These are phyloP conservation scores for Cryptotermes secundus DNA, from an alignment of 1,140 invertebrate species.

Conservation along the genomic window DNA sequence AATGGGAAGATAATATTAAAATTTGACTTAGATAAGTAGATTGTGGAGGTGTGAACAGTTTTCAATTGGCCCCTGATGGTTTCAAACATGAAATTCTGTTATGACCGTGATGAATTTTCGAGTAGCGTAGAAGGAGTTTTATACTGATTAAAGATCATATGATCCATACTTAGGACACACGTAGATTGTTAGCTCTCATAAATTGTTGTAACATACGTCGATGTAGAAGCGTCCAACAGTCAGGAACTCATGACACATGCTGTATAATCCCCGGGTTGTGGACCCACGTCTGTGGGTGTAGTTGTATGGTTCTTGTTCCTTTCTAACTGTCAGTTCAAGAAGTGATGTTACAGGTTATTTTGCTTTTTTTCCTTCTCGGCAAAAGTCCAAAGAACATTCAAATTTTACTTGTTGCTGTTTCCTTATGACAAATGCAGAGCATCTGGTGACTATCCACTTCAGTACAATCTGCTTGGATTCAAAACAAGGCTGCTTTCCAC, in stretches of 20 bases:
- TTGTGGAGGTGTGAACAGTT: too few relatives aligned
- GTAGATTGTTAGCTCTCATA: too few relatives aligned
- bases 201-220: too few relatives aligned
- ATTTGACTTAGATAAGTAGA: too few relatives aligned
- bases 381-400: slow-evolving; percentile 1
- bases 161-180: too few relatives aligned
- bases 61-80: too few relatives aligned
- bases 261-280: not conserved
- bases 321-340: not conserved
- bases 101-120: too few relatives aligned
- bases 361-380: not conserved
- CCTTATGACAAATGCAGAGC: not conserved
- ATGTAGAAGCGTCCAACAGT: too few relatives aligned
- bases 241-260: not conserved
- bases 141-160: too few relatives aligned
- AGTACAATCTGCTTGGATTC: not conserved
- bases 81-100: too few relatives aligned
- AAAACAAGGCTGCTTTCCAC: not conserved
- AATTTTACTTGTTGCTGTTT: slow-evolving; percentile 14
- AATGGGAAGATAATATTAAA: too few relatives aligned
- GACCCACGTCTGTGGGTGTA: not conserved
- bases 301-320: not conserved
- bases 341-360: not conserved
- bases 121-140: too few relatives aligned
- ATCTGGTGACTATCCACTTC: not conserved